Base-by-base conservation (phyloP, 2,797 vertebrate species). In the Sebastes melanostomus region DNA sequence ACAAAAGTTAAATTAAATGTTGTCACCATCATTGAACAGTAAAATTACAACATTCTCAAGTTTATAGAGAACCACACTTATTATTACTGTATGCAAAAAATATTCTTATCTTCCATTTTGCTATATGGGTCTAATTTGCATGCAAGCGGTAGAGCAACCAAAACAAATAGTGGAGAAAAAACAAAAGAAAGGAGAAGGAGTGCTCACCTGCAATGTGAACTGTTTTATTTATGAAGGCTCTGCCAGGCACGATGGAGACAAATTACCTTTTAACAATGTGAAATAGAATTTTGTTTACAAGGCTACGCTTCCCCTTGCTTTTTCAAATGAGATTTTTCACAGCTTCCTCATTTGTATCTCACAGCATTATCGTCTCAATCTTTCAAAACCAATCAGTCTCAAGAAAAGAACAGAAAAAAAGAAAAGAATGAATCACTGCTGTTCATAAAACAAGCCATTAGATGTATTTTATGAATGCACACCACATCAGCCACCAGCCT, bases 201-300 rank as follows among this genome's bases (percentile, higher is more conserved):
- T 83, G 63, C 83, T 93, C 87, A 95, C 94, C 95, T 95, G 94
- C 91, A 92, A 89, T 91, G 83, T 90, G 91, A 77, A 79, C 91
- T 95, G 93, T 93, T 95, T 96, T 95, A 96, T 96, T 96, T 95
- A 95, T 95, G 94, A 95, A 95, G 88, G 84, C 91, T 92, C 89
- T 93, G 93, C 89, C 89, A 88, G 92, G 87, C 89, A 78, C 87
- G 86, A 95, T 94, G 92, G 94, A 95, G 94, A 96, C 95, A 96
- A 96, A 96, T 96, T 93, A 94, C 93, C 94, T 95, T 96, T 96
- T 95, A 96, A 96, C 94, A 95, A 95, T 94, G 93, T 93, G 94
- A 94, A 96, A 96, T 95, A 94, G 95, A 96, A 96, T 96, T 96
- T 95, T 96, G 94, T 96, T 96, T 96, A 95, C 95, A 94, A 94